Evolutionary conservation across 2,888 invertebrate genomes (phyloP), one percentile per base, ranked within the genome.

Genomic region (Cataglyphis rosenhaueri): DNA sequence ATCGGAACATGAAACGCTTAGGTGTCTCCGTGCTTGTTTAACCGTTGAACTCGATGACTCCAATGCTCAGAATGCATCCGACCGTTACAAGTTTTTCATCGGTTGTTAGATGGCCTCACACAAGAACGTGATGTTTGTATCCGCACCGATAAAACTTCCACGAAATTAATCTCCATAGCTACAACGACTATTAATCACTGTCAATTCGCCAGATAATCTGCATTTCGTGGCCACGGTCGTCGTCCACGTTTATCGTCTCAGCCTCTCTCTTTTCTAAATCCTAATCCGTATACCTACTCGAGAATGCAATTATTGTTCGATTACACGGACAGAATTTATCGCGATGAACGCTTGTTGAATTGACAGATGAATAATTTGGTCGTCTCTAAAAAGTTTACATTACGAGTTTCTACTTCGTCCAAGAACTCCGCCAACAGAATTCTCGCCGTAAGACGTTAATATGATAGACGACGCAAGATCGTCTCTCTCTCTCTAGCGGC

Each of bases 1-100:
- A 82, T 86, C 71, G 82, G 62, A 57, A 32, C 57, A 44, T 57
- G 79, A 25, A 35, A 75, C 41, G 59, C 55, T 48, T 61, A 65
- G 44, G 44, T 71, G 70, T 38, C 48, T 52, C 57, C 61, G 44
- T 29, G 44, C 59, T 73, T 75, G 82, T 73, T 81, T 62, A 82
- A 57, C 61, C 57, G 35, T 71, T 81, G 71, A 82, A 74, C 74
- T 68, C 65, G 68, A 61, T 25, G 59, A 64, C 64, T 65, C 70
- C 57, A 57, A 70, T 81, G 44, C 48, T 55, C 41, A 59, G 59
- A 9, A 29, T 21, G 12, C 6, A 64, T 52, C 62, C n/a, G 29
- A 44, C 41, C 64, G 57, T 65, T 52, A 48, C 48, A 41, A 73
- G 61, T 57, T 21, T 55, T 48, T 62, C 29, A 55, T 70, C 44